These are phyloP conservation scores for Cephonodes hylas DNA, from an alignment of 2,888 invertebrate genomes.

Conservation along the genomic window DNA sequence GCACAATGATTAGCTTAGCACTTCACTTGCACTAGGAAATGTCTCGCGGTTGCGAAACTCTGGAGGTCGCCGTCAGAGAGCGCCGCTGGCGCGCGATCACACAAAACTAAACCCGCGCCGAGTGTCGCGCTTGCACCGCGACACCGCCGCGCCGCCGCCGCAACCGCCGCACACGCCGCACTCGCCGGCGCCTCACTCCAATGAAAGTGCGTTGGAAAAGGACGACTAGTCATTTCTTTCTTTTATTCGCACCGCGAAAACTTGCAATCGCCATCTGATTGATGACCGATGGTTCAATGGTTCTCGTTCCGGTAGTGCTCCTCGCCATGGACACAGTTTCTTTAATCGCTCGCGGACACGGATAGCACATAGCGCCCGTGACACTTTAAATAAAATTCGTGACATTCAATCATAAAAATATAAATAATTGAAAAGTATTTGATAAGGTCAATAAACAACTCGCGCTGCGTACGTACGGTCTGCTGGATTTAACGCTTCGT, in stretches of 20 bases:
- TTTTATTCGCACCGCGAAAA: constrained; percentile 59
- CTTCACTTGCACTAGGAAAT: constrained; percentile 72
- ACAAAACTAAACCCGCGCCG: constrained; percentile 70
- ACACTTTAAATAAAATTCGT: not conserved
- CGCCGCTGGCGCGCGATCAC: constrained; percentile 70
- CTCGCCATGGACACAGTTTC: not conserved
- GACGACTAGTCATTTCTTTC: constrained; percentile 71
- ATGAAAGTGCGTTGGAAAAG: constrained; percentile 74
- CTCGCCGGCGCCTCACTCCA: constrained; percentile 41
- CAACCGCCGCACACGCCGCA: constrained; percentile 28
- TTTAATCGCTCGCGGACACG: not conserved
- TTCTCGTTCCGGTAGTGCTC: constrained; percentile 15
- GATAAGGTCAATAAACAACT: not conserved
- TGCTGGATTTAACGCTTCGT: not conserved
- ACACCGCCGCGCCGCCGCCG: constrained; percentile 31
- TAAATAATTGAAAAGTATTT: not conserved
- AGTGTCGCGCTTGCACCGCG: constrained; percentile 48
- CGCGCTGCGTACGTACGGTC: not conserved
- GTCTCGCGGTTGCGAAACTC: constrained; percentile 52
- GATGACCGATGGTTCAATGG: constrained; percentile 44
- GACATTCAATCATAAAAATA: not conserved
- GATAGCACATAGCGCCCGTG: not conserved
- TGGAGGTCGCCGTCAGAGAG: constrained; percentile 72
- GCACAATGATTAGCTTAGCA: constrained; percentile 48
- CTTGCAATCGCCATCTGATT: constrained; percentile 57